phyloP scores from a whole-genome alignment of 2,113 vertebrate species.

The Engystomops pustulosus region DNA sequence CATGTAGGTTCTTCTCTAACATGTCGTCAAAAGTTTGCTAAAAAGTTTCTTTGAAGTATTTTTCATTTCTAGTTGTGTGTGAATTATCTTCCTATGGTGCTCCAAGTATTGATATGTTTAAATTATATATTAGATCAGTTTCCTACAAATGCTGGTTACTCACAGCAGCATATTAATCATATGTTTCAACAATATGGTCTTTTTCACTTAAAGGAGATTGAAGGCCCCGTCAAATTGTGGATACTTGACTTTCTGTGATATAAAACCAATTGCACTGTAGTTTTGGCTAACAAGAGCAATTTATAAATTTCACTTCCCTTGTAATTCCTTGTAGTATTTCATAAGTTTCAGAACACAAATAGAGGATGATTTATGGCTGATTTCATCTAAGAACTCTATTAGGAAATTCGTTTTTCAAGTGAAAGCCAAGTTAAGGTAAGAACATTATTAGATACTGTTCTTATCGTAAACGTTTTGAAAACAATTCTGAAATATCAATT shows the following conservation, averaged over 20 bases:
- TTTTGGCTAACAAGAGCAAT: slow-evolving; percentile 38
- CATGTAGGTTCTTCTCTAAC: background rate
- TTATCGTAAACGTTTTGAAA: background rate
- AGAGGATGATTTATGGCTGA: slow-evolving; percentile 46
- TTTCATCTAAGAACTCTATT: slow-evolving; percentile 25
- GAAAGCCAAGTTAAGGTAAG: background rate
- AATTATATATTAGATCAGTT: slow-evolving; percentile 52
- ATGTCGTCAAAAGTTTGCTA: background rate
- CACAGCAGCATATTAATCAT: slow-evolving; percentile 54
- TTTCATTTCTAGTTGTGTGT: slow-evolving; percentile 16
- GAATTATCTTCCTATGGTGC: slow-evolving; percentile 43
- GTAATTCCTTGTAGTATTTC: slow-evolving; percentile 38
- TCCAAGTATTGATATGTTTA: slow-evolving; percentile 41
- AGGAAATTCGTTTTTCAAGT: background rate
- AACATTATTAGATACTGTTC: background rate
- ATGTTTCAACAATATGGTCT: slow-evolving; percentile 36
- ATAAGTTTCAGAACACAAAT: slow-evolving; percentile 10
- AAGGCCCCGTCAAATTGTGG: slow-evolving; percentile 35
- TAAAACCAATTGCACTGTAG: slow-evolving; percentile 36
- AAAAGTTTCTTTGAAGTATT: slow-evolving; percentile 14
- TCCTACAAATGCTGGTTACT: slow-evolving; percentile 50
- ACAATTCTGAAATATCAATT: background rate
- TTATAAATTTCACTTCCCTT: slow-evolving; percentile 23
- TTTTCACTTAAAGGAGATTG: slow-evolving; percentile 39
- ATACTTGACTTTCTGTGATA: slow-evolving; percentile 45